Evolutionary conservation across 2,888 invertebrate species (phyloP).

Genomic region (Andricus curvator): DNA sequence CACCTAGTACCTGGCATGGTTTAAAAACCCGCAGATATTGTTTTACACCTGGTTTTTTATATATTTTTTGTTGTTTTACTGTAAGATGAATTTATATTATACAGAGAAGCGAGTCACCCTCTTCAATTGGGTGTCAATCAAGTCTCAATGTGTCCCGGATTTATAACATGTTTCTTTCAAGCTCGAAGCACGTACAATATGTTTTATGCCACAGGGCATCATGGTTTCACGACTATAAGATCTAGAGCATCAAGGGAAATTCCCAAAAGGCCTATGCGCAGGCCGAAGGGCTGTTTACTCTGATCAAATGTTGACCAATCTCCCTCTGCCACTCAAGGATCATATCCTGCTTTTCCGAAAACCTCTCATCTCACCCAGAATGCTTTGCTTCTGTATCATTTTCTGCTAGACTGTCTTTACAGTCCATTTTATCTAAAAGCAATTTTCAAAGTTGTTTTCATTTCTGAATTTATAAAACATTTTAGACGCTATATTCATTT

Average conservation of each 20-base stretch:
- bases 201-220: conserved; percentile 60
- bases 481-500: too few relatives aligned
- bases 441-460: too few relatives aligned
- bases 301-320: conserved; percentile 74
- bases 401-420: not conserved
- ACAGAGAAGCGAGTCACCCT: not conserved
- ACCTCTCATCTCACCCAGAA: conserved; percentile 33
- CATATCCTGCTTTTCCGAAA: conserved; percentile 65
- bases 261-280: conserved; percentile 60
- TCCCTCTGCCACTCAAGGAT: conserved; percentile 61
- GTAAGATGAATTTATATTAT: not conserved
- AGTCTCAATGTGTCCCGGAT: conserved; percentile 40
- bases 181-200: conserved; percentile 62
- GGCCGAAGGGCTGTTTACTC: conserved; percentile 66
- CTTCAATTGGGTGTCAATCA: conserved; percentile 34
- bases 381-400: conserved; percentile 11
- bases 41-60: not conserved
- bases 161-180: conserved; percentile 50
- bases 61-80: not conserved
- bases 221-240: conserved; percentile 48
- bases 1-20: too few relatives aligned
- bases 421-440: not conserved
- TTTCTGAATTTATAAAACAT: too few relatives aligned
- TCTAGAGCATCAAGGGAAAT: conserved; percentile 55
- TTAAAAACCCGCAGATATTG: too few relatives aligned